Base-by-base conservation (phyloP, 2,113 vertebrate genomes). In the Perognathus longimembris region DNA sequence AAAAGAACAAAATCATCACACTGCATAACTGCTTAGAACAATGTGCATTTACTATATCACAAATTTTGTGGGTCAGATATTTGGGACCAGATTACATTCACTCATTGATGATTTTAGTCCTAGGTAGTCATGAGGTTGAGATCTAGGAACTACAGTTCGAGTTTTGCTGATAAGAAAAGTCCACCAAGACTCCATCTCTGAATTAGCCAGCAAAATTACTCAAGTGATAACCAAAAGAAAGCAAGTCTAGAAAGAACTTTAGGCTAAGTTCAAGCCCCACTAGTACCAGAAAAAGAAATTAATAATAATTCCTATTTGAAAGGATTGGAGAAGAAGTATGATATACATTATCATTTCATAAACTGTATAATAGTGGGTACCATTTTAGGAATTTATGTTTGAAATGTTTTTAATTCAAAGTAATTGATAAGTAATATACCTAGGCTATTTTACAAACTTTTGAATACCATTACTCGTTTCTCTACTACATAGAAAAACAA, bases 401-500 rank as follows among this genome's bases (percentile, higher is more conserved):
- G n/a, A 76, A 91, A 94, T 28, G 5, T 61, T 57, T 54, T 83
- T 82, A 85, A 81, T 75, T 88, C 63, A 78, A 93, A 73, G 3
- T 79, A 89, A 42, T 75, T 30, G 22, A 11, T 78, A 95, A 83
- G 17, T 40, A 28, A 64, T 67, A 88, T 45, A 6, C 38, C 79
- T 85, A 18, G 7, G 5, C 67, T 71, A 75, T 82, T 84, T 90
- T 36, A 54, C 18, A 88, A 71, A 26, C 61, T 88, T 94, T 91
- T 71, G 26, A 91, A 85, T 88, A 88, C 92, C 54, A 76, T 34
- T 28, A 83, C 3, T 63, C 17, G 64, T 70, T 90, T 92, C 42
- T 95, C 24, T 89, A 32, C 42, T 70, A 40, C 32, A 32, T 9
- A 57, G 81, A 83, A 92, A 82, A 95, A 76, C 61, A 7, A 89